Evolutionary conservation across 35 echinoderm and acorn worm genomes (phyloP).

Genomic region (Holothuria glaberrima): DNA sequence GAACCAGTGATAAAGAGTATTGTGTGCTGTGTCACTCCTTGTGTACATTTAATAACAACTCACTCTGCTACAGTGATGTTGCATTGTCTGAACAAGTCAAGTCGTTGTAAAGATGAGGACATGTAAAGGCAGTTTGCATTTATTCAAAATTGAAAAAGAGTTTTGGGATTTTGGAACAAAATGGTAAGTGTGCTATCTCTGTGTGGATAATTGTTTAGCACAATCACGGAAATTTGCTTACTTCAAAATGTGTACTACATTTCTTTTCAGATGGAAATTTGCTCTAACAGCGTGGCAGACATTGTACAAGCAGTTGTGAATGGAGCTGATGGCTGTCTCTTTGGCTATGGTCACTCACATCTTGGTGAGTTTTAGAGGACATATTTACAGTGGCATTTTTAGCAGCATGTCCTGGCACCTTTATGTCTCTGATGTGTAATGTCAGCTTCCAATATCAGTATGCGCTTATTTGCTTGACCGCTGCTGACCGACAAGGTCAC

Average conservation of each 20-base stretch:
- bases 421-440: background rate
- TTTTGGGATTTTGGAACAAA: background rate
- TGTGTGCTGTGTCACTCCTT: too few relatives aligned
- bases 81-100: too few relatives aligned
- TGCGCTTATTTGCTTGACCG: conserved; percentile 28
- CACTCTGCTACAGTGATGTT: too few relatives aligned
- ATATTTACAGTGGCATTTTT: background rate
- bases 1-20: too few relatives aligned
- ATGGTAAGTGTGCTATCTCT: background rate
- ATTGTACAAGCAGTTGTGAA: conserved; percentile 95
- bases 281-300: conserved; percentile 94
- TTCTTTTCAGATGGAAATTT: conserved; percentile 80
- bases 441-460: background rate
- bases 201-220: conserved; percentile 9
- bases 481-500: conserved; percentile 27
- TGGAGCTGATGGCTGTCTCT: conserved; percentile 98
- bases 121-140: background rate
- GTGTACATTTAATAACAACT: too few relatives aligned
- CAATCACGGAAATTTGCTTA: conserved; percentile 2
- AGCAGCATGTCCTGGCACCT: conserved; percentile 6
- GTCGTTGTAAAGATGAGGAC: too few relatives aligned
- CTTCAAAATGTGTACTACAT: conserved; percentile 19
- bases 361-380: conserved; percentile 79
- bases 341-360: conserved; percentile 94
- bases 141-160: background rate